Percentiles rank a stretch among this genome's conserved stretches.
phyloP scores from a whole-genome alignment of 2,797 vertebrate genomes.

The Hypotaenidia okinawae region DNA sequence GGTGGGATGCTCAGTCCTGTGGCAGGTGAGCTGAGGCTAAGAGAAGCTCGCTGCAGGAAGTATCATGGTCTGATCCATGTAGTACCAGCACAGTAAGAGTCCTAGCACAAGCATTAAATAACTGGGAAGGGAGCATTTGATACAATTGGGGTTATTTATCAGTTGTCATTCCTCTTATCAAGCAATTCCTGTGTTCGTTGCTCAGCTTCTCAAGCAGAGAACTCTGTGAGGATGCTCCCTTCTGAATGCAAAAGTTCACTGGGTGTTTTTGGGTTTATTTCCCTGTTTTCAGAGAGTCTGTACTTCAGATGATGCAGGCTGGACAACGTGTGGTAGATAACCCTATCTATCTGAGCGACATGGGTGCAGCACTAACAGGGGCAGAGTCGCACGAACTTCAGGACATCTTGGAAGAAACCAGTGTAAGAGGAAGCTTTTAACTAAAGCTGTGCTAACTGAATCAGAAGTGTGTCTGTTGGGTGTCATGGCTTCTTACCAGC shows the following conservation, averaged over 20 bases:
- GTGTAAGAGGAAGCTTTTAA: slow-evolving; percentile 78
- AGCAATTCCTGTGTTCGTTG: neutral
- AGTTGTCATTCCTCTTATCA: neutral
- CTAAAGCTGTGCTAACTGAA: neutral
- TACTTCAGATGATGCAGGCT: slow-evolving; percentile 99
- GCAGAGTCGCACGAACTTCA: slow-evolving; percentile 95
- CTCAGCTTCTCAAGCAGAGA: neutral
- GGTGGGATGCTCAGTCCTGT: neutral
- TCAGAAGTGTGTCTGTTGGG: neutral
- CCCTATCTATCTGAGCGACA: slow-evolving; percentile 97
- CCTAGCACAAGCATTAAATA: neutral
- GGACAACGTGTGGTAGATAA: slow-evolving; percentile 98
- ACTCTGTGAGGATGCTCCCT: neutral
- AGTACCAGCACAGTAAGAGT: neutral
- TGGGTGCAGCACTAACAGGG: slow-evolving; percentile 95
- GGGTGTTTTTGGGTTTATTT: neutral
- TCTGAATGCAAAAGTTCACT: neutral
- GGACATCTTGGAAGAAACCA: slow-evolving; percentile 94
- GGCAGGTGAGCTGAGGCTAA: neutral
- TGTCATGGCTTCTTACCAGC: neutral
- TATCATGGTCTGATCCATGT: neutral
- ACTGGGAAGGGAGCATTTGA: neutral
- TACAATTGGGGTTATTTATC: neutral
- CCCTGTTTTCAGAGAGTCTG: slow-evolving; percentile 86
- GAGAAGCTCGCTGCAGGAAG: neutral